Conservation (phyloP, 2,797 vertebrate species). For the Leptoclinus maculatus region DNA sequence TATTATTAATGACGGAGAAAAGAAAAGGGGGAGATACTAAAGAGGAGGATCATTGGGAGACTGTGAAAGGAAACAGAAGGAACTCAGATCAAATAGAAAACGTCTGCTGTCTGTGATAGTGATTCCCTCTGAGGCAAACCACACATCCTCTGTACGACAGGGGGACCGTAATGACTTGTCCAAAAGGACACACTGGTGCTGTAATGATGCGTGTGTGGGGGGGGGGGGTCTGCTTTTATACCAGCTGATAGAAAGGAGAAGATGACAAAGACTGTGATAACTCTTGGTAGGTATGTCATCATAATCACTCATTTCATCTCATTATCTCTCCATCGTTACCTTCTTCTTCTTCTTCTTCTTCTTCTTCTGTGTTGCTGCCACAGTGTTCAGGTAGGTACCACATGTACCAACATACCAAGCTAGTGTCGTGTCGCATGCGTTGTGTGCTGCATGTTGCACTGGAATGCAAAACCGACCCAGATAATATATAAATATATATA, state of each 20-base stretch:
- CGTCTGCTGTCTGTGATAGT: constrained; percentile 62
- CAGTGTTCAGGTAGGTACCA: constrained; percentile 71
- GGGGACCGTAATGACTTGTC: constrained; percentile 54
- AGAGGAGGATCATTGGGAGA: constrained; percentile 53
- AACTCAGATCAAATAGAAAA: constrained; percentile 66
- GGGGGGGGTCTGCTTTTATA: constrained; percentile 28
- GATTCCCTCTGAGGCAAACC: constrained; percentile 55
- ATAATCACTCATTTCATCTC: constrained; percentile 75
- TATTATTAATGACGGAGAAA: constrained; percentile 70
- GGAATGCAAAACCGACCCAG: constrained; percentile 26
- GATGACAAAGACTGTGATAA: constrained; percentile 47
- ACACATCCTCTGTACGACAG: constrained; percentile 29
- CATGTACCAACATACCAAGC: constrained; percentile 4
- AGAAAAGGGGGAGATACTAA: constrained; percentile 38
- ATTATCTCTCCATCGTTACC: constrained; percentile 64
- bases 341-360: constrained; percentile 1
- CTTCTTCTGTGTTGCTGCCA: constrained; percentile 46
- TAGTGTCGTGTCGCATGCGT: constrained; percentile 64
- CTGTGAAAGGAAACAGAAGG: constrained; percentile 63
- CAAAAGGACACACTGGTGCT: constrained; percentile 32
- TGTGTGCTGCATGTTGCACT: constrained; percentile 71
- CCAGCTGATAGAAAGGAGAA: constrained; percentile 40
- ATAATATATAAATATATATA: neutral
- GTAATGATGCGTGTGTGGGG: constrained; percentile 41
- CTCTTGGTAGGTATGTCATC: constrained; percentile 73